phyloP scores from a whole-genome alignment of 2,797 vertebrate species.

The Pipistrellus pygmaeus region DNA sequence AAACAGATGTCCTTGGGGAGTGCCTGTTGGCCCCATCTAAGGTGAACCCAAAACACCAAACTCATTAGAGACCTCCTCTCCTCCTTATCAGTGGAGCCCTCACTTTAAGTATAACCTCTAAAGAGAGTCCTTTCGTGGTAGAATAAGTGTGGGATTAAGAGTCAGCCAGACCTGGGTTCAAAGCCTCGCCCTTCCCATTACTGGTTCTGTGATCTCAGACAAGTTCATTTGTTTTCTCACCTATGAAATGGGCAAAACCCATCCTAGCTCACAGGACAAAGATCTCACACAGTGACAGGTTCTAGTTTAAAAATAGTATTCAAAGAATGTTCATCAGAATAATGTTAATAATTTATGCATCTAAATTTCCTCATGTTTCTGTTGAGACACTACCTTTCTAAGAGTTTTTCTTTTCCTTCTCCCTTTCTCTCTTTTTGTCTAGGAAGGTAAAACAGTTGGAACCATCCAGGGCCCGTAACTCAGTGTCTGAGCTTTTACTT shows the following conservation, averaged over 20 bases:
- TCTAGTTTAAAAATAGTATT: slow-evolving; percentile 8
- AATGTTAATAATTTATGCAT: background rate
- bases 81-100: background rate
- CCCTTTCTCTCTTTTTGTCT: background rate
- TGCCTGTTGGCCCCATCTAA: background rate
- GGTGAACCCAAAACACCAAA: background rate
- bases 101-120: background rate
- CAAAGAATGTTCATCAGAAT: background rate
- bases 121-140: background rate
- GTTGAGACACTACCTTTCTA: background rate
- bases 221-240: background rate
- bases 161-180: background rate
- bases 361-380: background rate
- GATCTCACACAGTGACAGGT: background rate
- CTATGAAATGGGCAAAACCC: background rate
- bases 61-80: background rate
- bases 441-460: slow-evolving; percentile 35
- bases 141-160: background rate
- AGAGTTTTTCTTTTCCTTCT: background rate
- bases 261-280: background rate
- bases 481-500: background rate
- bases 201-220: background rate
- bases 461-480: too few species aligned
- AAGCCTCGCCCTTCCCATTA: background rate
- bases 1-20: background rate